Conservation (phyloP, 1,140 invertebrate genomes). For the Lasioglossum albipes region DNA sequence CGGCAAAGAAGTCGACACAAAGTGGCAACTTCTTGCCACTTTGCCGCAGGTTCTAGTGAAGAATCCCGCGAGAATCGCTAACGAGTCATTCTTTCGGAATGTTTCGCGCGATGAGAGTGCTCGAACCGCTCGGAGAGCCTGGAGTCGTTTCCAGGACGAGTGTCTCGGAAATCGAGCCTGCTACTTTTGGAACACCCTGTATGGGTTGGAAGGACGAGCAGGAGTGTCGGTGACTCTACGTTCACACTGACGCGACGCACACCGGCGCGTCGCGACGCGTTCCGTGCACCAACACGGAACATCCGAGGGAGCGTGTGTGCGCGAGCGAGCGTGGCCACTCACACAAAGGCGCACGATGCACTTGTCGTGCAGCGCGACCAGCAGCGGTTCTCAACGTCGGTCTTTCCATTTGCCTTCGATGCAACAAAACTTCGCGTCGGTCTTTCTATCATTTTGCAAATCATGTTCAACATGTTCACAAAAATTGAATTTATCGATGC, state of each 20-base stretch:
- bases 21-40: too few species aligned
- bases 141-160: not conserved
- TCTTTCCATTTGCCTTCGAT: not conserved
- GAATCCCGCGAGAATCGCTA: too few species aligned
- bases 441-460: too few species aligned
- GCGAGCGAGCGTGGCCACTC: constrained; percentile 13
- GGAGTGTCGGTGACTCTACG: constrained; percentile 64
- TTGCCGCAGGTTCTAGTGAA: too few species aligned
- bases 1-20: too few species aligned
- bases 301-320: constrained; percentile 18
- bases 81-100: not conserved
- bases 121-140: not conserved
- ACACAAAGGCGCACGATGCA: constrained; percentile 50
- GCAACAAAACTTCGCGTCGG: too few species aligned
- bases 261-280: constrained; percentile 15
- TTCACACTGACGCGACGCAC: constrained; percentile 48
- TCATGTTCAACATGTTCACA: too few species aligned
- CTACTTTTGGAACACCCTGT: constrained; percentile 30
- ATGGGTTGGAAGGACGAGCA: constrained; percentile 52
- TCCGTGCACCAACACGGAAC: constrained; percentile 46
- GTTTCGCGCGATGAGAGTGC: not conserved
- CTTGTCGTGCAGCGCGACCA: constrained; percentile 58
- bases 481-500: too few species aligned
- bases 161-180: not conserved
- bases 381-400: constrained; percentile 55